Evolutionary conservation across 2,797 vertebrate species (phyloP), one percentile per base, ranked within the genome.

Genomic region (Notolepis coatsorum): DNA sequence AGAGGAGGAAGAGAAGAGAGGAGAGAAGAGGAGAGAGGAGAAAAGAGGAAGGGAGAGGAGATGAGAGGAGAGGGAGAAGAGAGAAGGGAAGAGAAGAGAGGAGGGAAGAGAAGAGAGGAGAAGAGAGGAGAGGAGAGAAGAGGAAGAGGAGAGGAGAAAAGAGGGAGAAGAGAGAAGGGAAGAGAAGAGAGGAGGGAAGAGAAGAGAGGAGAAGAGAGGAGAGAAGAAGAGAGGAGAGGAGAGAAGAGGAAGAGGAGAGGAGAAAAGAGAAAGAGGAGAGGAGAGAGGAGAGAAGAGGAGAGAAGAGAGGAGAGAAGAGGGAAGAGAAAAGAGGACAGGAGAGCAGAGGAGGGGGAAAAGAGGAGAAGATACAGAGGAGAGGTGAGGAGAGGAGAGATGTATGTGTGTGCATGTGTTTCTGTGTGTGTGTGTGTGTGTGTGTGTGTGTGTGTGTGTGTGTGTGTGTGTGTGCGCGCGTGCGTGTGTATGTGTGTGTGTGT

Each of bases 401-500:
- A 4, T 3, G 8, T 10, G 31, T 3, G 31, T 33, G 31, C 7
- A 12, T 33, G 31, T 3, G 30, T 33, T 7, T 10, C 3, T 21
- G 7, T 3, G 8, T 21, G 8, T 21, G 20, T 23, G 41, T 21
- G 41, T 42, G 39, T 20, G 39, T 42, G 39, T 20, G 39, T 42
- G 17, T 20, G 39, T 42, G 15, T 20, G 17, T 42, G 17, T 20
- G 38, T 12, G 4, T 24, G 5, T 46, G 13, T 12, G 13, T 20
- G 2, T 31, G 24, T n/a, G 12, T 5, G 30, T 31, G 30, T 10
- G 30, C 9, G 5, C 31, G 8, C 9, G 6, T 3, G 53, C 9
- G 5, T 6, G 23, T 15, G 45, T 30, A 18, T 45, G 37, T 49
- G 53, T 43, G 25, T 68, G 42, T 72, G 62, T 57, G 48, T 70